Conservation (phyloP, 2,797 vertebrate species). For the Cossypha heuglini region DNA sequence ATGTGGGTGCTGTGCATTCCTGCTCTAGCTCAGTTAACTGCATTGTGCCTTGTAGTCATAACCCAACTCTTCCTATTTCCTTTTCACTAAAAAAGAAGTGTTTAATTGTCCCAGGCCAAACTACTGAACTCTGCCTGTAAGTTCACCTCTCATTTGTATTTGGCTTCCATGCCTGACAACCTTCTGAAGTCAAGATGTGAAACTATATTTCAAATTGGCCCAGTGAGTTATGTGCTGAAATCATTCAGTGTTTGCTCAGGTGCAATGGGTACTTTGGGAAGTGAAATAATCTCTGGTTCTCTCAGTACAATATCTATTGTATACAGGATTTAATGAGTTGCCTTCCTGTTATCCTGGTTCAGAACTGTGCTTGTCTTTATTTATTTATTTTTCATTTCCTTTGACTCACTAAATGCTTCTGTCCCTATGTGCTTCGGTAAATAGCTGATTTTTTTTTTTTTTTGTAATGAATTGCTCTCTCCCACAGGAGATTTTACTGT, state of each 20-base stretch:
- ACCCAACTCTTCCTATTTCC: not conserved
- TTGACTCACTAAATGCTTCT: not conserved
- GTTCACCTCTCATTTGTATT: not conserved
- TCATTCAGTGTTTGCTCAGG: conserved; percentile 31
- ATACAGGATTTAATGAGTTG: not conserved
- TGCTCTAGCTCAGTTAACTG: not conserved
- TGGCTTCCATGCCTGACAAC: not conserved
- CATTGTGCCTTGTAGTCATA: not conserved
- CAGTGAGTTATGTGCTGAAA: not conserved
- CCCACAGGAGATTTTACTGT: not conserved
- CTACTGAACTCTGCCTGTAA: not conserved
- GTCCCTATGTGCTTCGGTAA: not conserved
- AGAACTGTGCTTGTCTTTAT: not conserved
- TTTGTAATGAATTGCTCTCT: not conserved
- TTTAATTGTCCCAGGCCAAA: not conserved
- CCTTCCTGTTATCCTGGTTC: conserved; percentile 17
- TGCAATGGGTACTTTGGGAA: not conserved
- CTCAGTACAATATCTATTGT: conserved; percentile 7
- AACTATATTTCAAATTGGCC: not conserved
- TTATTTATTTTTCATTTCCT: not conserved
- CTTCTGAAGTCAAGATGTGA: conserved; percentile 9
- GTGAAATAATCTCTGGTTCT: conserved; percentile 20
- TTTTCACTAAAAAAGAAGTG: not conserved
- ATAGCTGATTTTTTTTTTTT: not conserved
- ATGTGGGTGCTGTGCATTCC: not conserved